Conservation (phyloP, 2,797 vertebrate genomes). For the Dromococcyx pavoninus region DNA sequence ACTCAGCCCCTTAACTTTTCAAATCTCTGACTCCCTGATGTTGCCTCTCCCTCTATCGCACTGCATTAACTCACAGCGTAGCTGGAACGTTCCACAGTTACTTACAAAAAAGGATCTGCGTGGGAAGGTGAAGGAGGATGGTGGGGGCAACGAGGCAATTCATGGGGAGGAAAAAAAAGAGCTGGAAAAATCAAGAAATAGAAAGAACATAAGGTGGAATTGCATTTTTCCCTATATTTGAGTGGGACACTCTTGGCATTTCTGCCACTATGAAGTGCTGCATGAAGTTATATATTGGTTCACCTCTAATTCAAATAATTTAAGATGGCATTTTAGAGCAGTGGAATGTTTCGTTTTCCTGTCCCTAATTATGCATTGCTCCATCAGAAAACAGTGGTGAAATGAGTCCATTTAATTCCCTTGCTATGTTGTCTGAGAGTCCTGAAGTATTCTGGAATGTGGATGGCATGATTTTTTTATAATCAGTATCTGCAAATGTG, state of each 20-base stretch:
- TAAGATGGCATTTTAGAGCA: conserved; percentile 17
- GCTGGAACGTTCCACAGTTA: conserved; percentile 29
- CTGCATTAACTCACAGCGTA: not conserved
- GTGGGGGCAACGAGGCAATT: conserved; percentile 22
- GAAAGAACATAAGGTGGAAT: conserved; percentile 43
- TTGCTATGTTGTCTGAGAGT: not conserved
- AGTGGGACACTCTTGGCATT: conserved; percentile 31
- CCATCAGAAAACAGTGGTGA: not conserved
- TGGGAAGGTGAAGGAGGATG: conserved; percentile 62
- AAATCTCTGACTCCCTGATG: conserved; percentile 31
- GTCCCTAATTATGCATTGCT: not conserved
- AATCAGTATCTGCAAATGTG: not conserved
- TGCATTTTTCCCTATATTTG: conserved; percentile 35
- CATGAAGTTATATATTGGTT: not conserved
- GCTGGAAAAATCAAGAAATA: conserved; percentile 58
- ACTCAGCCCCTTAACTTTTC: conserved; percentile 23
- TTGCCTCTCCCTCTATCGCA: not conserved
- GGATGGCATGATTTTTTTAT: not conserved
- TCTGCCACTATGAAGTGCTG: conserved; percentile 42
- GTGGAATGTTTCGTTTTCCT: not conserved
- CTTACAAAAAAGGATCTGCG: conserved; percentile 50
- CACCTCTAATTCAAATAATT: conserved; percentile 26
- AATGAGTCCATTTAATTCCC: not conserved
- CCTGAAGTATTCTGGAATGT: conserved; percentile 4
- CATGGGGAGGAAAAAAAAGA: conserved; percentile 16